Conservation (phyloP, 2,797 vertebrate genomes). For the Pteropus rufus region DNA sequence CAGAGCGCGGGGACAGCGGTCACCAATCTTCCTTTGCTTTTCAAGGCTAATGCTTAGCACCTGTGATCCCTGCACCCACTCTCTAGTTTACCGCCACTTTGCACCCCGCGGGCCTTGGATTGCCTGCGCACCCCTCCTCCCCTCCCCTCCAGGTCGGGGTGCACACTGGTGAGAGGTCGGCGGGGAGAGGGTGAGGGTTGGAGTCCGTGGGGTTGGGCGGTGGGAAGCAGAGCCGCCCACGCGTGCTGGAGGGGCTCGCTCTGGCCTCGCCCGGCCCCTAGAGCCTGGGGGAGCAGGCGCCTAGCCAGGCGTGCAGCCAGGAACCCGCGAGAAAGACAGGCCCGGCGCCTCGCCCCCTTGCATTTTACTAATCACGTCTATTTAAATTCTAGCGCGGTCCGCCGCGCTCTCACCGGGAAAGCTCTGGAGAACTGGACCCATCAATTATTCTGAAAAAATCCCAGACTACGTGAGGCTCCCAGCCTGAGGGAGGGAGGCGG, state of each 20-base stretch:
- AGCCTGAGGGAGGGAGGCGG: conserved; percentile 53
- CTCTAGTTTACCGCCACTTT: background rate
- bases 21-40: background rate
- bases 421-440: conserved; percentile 77
- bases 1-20: background rate
- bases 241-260: background rate
- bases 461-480: conserved; percentile 64
- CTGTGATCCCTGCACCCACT: background rate
- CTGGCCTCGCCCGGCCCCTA: background rate
- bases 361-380: conserved; percentile 79
- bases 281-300: conserved; percentile 23
- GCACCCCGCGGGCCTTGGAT: background rate
- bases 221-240: background rate
- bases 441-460: conserved; percentile 79
- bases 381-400: conserved; percentile 80
- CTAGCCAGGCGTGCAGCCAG: conserved; percentile 43
- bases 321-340: conserved; percentile 44
- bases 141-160: background rate
- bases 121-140: background rate
- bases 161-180: background rate
- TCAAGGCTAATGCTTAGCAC: background rate
- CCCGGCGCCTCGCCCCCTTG: conserved; percentile 36
- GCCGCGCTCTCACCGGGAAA: conserved; percentile 73
- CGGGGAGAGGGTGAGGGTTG: background rate
- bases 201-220: background rate